phyloP scores from a whole-genome alignment of 2,888 invertebrate genomes.

The Trichopria drosophilae region DNA sequence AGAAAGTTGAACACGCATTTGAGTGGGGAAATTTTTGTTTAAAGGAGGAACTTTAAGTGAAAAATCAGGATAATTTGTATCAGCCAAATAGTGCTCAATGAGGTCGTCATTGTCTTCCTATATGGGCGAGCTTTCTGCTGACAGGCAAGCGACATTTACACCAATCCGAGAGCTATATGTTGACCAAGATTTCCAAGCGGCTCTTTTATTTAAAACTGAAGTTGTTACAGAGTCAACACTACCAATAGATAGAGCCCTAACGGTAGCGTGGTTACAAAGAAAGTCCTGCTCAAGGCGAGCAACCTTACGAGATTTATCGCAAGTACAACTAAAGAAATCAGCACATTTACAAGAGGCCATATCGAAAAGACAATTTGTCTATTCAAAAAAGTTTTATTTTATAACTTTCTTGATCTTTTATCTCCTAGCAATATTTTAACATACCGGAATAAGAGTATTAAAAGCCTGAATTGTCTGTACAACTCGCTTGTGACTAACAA shows the following conservation, averaged over 20 bases:
- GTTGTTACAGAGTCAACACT: conserved; percentile 3
- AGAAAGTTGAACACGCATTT: not conserved
- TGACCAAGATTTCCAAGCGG: not conserved
- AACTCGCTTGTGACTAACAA: conserved; percentile 1
- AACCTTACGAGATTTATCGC: too few relatives aligned
- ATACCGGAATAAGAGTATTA: not conserved
- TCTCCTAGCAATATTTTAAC: conserved; percentile 1
- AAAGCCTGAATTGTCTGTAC: not conserved
- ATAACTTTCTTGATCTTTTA: too few relatives aligned
- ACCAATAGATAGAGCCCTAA: conserved; percentile 2
- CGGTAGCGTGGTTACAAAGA: not conserved
- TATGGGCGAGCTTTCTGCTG: not conserved
- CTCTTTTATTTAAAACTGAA: conserved; percentile 5
- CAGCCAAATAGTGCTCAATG: too few relatives aligned
- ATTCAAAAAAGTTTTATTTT: too few relatives aligned
- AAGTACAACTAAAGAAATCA: conserved; percentile 1
- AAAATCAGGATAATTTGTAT: conserved; percentile 1
- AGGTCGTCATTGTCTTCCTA: not conserved
- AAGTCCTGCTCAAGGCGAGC: conserved; percentile 1
- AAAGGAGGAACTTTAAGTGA: not conserved
- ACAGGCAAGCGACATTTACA: not conserved
- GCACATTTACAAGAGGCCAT: conserved; percentile 1
- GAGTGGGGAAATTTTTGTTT: conserved; percentile 1
- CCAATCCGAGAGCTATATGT: not conserved
- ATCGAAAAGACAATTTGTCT: too few relatives aligned